Evolutionary conservation across 2,797 vertebrate species (phyloP), one percentile per base, ranked within the genome.

Genomic region (Vireo griseus): DNA sequence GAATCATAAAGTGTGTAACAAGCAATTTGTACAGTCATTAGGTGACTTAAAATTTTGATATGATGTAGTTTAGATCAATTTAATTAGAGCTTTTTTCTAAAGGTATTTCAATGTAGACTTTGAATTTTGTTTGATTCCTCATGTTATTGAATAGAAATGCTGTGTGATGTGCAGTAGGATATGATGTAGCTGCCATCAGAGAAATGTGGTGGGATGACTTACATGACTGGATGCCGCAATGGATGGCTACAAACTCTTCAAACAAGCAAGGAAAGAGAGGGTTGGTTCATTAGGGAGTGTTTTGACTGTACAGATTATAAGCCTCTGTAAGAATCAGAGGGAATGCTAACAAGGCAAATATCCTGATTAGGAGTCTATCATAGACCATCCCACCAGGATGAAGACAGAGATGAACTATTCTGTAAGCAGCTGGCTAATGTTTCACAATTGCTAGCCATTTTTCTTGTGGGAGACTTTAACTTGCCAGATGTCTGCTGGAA

Each of bases 81-180:
- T 33, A 63, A 44, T 39, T 31, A 18, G 35, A 69, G 48, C 0
- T 61, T 62, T n/a, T 40, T 80, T 40, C 29, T 31, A 33, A 28
- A 37, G 22, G 3, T 48, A 2, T 63, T 69, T 57, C 16, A 37
- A 0, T 0, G 2, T 6, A 51, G 14, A 6, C 24, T 50, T 72
- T 19, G 5, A 37, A 74, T 69, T 80, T 68, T 33, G 13, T 69
- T 85, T 58, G 16, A 39, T 14, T 61, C 2, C 10, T 74, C 35
- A 28, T 2, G 2, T 20, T 58, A 0, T 17, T 58, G 26, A 25
- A 11, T 2, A 55, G 48, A 42, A 71, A 54, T 42, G 33, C 18
- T 18, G 0, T 13, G 16, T 20, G 59, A 26, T 47, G 19, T 67
- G 22, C 48, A n/a, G 57, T 28, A 16, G 47, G 39, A 22, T 16